A percentile compares a stretch with the other conserved stretches of the same genome.
Evolutionary conservation across 2,888 invertebrate genomes (phyloP).

Genomic region (Stenolophus ochropezus): DNA sequence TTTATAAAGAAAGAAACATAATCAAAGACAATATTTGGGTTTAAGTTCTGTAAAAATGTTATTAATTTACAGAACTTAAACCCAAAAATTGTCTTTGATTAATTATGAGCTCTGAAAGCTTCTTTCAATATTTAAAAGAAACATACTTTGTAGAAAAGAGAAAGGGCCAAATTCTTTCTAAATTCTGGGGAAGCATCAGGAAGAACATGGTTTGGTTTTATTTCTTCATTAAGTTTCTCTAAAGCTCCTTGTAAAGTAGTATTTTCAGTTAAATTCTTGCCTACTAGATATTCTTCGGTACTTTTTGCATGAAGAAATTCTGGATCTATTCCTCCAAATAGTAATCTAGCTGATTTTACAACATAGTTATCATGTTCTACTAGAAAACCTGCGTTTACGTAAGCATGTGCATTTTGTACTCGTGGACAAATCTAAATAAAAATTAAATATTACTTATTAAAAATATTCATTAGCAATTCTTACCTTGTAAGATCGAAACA

Average conservation of each 20-base stretch:
- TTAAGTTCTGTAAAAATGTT: no score
- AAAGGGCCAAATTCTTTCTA: constrained; percentile 81
- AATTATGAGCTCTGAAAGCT: no score
- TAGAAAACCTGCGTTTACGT: constrained; percentile 83
- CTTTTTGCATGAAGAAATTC: constrained; percentile 73
- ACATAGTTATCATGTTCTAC: constrained; percentile 75
- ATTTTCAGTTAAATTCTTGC: constrained; percentile 71
- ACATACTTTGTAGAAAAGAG: constrained; percentile 85
- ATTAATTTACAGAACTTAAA: no score
- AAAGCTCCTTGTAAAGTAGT: constrained; percentile 72
- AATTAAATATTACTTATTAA: no score
- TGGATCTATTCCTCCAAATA: constrained; percentile 79
- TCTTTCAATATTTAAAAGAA: background rate
- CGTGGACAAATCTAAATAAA: constrained; percentile 79
- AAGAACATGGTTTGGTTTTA: constrained; percentile 77
- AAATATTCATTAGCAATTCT: no score
- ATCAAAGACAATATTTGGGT: no score
- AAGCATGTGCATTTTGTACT: constrained; percentile 83
- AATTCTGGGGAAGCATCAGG: constrained; percentile 82
- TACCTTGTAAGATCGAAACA: constrained; percentile 57
- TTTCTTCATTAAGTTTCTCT: constrained; percentile 74
- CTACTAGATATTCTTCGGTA: constrained; percentile 73
- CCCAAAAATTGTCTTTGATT: no score
- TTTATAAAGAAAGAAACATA: no score
- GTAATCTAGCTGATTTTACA: constrained; percentile 75